These are phyloP conservation scores for Scolopax mira DNA, from an alignment of 2,113 vertebrate species.

Conservation along the genomic window DNA sequence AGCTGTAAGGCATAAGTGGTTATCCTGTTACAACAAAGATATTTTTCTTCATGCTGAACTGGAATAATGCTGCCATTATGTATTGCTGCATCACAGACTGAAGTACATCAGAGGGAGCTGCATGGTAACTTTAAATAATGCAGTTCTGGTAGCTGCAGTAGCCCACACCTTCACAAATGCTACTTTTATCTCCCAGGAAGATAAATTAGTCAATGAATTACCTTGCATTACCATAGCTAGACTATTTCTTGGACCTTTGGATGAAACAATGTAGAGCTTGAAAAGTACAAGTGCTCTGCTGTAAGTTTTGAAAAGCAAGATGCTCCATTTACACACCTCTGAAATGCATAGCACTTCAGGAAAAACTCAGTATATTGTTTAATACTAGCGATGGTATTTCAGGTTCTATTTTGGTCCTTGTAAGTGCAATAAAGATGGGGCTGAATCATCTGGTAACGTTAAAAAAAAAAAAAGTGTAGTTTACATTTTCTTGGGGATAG, in stretches of 20 bases:
- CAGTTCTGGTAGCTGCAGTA: not conserved
- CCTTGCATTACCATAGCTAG: not conserved
- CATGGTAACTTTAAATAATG: not conserved
- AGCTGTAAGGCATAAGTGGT: not conserved
- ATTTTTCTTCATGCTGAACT: not conserved
- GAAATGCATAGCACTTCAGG: not conserved
- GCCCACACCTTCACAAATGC: accelerated
- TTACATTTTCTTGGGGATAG: not conserved
- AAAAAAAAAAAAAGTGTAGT: not conserved
- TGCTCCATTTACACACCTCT: not conserved
- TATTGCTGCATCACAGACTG: not conserved
- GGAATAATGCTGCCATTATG: not conserved
- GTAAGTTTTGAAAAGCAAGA: not conserved
- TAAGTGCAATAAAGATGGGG: not conserved
- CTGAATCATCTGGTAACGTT: not conserved
- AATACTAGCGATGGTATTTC: not conserved
- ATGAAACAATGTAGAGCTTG: not conserved
- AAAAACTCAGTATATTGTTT: not conserved
- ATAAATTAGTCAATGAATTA: not conserved
- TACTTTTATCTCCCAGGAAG: not conserved
- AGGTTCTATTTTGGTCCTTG: not conserved
- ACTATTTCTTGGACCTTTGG: not conserved
- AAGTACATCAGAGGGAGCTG: not conserved
- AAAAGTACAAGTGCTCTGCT: not conserved
- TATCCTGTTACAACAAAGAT: not conserved